Evolutionary conservation across 2,888 invertebrate species (phyloP), one percentile per base, ranked within the genome.

Genomic region (Agrotis segetum): DNA sequence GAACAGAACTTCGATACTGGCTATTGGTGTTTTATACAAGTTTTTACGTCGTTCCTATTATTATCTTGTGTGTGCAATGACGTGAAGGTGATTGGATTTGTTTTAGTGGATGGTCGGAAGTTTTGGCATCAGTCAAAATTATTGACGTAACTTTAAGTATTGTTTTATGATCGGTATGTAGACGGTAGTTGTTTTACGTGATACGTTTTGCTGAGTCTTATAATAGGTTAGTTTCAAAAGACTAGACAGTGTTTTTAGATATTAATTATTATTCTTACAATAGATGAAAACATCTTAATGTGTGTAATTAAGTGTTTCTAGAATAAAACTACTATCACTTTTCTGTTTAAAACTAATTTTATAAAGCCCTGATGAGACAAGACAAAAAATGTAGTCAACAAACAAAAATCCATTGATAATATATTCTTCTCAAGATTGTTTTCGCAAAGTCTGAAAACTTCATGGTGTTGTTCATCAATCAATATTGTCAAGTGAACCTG

Each of bases 21-120:
- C 81, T 87, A 88, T 88, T 85, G 91, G 82, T 89, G 89, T 91
- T 91, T 89, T 90, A 89, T 88, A 87, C 81, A 88, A 91, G 85
- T 91, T 91, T 90, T 89, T 89, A 87, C 87, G 83, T 85, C 68
- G 71, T 83, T 83, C 70, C 50, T 77, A 86, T 88, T 88, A 87
- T 88, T 88, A 85, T 87, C 79, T 84, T 85, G 78, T 82, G 83
- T 85, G 84, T 82, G 83, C 86, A 86, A 85, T 81, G 85, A 85
- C 80, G 84, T 80, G 82, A 82, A 80, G 86, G 88, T 88, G 88
- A 89, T 88, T 88, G 84, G 86, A 86, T 88, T 88, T 88, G 85
- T 87, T 86, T 86, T 85, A 86, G 82, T 84, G 67, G 74, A 69
- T 82, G 67, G 56, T 55, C 70, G 71, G 78, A 87, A 85, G 80